Percentiles rank a stretch among this genome's conserved stretches.
Conservation (phyloP, 2,113 vertebrate species). For the Psittacula cyanocephala region DNA sequence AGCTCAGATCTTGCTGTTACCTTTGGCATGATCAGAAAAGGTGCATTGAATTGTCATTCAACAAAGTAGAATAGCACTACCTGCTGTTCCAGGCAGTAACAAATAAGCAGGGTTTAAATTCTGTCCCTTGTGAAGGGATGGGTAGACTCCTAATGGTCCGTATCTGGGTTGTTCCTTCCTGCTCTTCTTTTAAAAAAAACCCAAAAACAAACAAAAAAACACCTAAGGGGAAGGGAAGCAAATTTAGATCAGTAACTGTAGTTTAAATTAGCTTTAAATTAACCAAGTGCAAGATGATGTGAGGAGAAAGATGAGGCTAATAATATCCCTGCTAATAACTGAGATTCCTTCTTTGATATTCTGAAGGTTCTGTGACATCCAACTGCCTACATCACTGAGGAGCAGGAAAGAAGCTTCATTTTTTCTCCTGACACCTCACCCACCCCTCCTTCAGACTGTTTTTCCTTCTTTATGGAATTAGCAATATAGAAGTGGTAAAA, state of each 20-base stretch:
- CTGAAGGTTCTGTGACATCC: background rate
- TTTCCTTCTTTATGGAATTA: background rate
- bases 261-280: background rate
- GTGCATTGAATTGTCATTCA: background rate
- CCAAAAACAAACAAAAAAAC: background rate
- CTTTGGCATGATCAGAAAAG: background rate
- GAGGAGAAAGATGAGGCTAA: background rate
- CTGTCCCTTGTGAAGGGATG: background rate
- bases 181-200: background rate
- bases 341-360: background rate
- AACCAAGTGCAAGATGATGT: background rate
- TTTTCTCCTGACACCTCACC: too few species aligned
- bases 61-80: background rate
- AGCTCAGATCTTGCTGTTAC: background rate
- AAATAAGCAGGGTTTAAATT: background rate
- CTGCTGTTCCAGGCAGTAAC: background rate
- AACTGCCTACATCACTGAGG: background rate
- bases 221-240: background rate
- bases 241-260: background rate
- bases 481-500: background rate
- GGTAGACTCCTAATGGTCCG: background rate
- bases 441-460: background rate
- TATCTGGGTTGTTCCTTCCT: background rate
- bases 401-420: background rate
- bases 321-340: background rate